Percentiles rank a stretch among this genome's conserved stretches.
phyloP scores from a whole-genome alignment of 2,113 vertebrate genomes.

The Lasiurus cinereus region DNA sequence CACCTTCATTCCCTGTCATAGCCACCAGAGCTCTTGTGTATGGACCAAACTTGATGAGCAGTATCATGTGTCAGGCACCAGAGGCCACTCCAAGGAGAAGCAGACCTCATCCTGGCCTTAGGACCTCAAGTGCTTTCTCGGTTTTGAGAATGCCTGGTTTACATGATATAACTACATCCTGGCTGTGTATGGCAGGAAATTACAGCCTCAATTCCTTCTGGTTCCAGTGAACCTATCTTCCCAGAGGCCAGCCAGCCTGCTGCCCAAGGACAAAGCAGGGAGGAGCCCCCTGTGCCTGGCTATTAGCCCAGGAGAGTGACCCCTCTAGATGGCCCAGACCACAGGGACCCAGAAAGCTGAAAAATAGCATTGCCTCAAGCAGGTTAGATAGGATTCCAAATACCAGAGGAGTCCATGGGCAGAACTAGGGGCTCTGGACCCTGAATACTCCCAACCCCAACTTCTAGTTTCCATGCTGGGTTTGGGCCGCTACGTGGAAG shows the following conservation, averaged over 20 bases:
- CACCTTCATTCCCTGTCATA: not conserved
- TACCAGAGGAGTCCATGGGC: not conserved
- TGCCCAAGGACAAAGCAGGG: not conserved
- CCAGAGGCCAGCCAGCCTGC: not conserved
- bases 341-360: not conserved
- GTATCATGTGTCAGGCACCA: not conserved
- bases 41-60: not conserved
- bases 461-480: not conserved
- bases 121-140: not conserved
- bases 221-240: not conserved
- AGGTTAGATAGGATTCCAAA: not conserved
- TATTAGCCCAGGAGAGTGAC: not conserved
- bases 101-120: not conserved
- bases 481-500: not conserved
- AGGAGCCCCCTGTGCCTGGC: not conserved
- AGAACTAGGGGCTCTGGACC: not conserved
- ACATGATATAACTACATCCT: fast-evolving
- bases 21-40: no score
- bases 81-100: not conserved
- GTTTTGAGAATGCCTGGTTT: not conserved
- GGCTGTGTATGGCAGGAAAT: not conserved
- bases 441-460: not conserved
- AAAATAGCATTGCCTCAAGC: not conserved
- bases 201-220: not conserved
- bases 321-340: not conserved